Base-by-base conservation (phyloP, 30 jellyfish, hydroid and myxozoan species). In the Phacellophora camtschatica region DNA sequence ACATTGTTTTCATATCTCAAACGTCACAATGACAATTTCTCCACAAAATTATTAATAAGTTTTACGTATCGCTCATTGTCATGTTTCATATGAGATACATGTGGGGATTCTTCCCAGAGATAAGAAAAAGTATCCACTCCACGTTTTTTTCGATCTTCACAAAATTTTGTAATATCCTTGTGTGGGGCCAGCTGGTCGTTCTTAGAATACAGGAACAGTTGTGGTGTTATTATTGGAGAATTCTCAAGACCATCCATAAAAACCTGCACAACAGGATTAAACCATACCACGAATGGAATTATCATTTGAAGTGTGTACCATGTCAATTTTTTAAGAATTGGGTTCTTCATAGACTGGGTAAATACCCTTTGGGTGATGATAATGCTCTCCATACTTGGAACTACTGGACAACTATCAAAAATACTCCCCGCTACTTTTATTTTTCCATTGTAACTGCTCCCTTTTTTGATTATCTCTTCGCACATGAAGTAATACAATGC, bases 401-500 rank as follows among this genome's bases (percentile, higher is more conserved):
- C 69, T n/a, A 90, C 88, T 31, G 98, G 98, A 57, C 96, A 83
- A 81, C 95, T 80, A 74, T 90, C 98, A 77, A 90, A 90, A 29
- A 90, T 56, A n/a, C 82, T 61, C 18, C 95, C 98, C 7, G 36
- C 57, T 0, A 77, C 68, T 8, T 65, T 58, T 15, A 62, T 50
- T 25, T 75, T 55, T 10, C 48, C 39, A 6, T 69, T 29, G 13
- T 25, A 39, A 4, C 31, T 25, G 35, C 87, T 46, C 0, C 43
- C 57, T 5, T 49, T 45, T 9, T 35, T 30, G 41, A 23, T 16
- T 32, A 77, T 9, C 28, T 63, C 82, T 34, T 73, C 51, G 37
- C 71, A 49, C 16, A 84, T 77, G 66, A 81, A 66, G 25, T 55
- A 67, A 56, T 42, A 83, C 82, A 90, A 29, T 20, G 85, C 90